A percentile compares a stretch with the other conserved stretches of the same genome.
Conservation (phyloP, 2,113 vertebrate species). For the Cololabis saira region DNA sequence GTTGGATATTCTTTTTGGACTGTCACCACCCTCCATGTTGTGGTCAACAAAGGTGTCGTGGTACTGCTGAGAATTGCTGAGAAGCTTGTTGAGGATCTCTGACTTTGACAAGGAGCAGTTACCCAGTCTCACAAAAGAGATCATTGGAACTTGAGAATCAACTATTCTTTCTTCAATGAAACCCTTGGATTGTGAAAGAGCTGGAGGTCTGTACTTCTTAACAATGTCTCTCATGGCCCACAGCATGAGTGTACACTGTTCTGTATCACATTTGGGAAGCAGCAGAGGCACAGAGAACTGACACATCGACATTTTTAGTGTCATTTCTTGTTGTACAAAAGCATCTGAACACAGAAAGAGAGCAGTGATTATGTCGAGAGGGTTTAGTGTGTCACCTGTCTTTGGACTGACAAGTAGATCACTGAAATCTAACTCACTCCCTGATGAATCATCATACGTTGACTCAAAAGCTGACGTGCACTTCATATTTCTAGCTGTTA, state of each 20-base stretch:
- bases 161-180: slow-evolving; percentile 71
- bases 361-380: slow-evolving; percentile 81
- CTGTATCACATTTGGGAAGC: slow-evolving; percentile 72
- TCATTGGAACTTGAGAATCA: slow-evolving; percentile 59
- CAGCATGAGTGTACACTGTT: slow-evolving; percentile 76
- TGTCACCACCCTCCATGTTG: slow-evolving; percentile 63
- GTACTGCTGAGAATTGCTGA: slow-evolving; percentile 76
- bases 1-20: slow-evolving; percentile 75
- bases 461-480: not conserved
- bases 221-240: slow-evolving; percentile 80
- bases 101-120: slow-evolving; percentile 83
- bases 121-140: slow-evolving; percentile 85
- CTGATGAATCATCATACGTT: not conserved
- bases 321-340: slow-evolving; percentile 77
- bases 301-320: slow-evolving; percentile 82
- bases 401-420: not conserved
- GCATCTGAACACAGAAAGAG: slow-evolving; percentile 81
- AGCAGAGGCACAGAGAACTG: slow-evolving; percentile 84
- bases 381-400: slow-evolving; percentile 47
- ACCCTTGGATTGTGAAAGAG: slow-evolving; percentile 41
- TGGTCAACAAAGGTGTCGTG: slow-evolving; percentile 78
- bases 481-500: slow-evolving; percentile 60
- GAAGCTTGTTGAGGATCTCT: slow-evolving; percentile 76
- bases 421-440: slow-evolving; percentile 4
- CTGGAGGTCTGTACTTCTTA: slow-evolving; percentile 64